phyloP scores from a whole-genome alignment of 2,888 invertebrate species.

The Lasioglossum pauxillum region DNA sequence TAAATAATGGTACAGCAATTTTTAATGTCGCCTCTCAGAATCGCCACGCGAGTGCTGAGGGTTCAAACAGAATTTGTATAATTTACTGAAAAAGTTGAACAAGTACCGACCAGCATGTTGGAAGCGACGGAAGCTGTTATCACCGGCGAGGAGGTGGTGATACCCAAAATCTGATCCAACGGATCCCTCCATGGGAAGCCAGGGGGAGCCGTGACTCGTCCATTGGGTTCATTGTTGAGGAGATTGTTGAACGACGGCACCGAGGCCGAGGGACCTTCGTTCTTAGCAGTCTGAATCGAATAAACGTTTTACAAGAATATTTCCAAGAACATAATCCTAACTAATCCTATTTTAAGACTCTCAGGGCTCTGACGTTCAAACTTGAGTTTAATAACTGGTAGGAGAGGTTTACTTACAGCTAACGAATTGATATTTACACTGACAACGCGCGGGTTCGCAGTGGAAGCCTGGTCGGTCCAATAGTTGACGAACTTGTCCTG shows the following conservation, averaged over 20 bases:
- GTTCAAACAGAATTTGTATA: no score
- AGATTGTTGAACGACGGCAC: slow-evolving; percentile 75
- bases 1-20: no score
- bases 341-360: no score
- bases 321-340: background rate
- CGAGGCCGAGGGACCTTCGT: slow-evolving; percentile 70
- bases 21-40: no score
- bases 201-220: slow-evolving; percentile 76
- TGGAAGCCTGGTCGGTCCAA: slow-evolving; percentile 77
- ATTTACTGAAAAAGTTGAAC: no score
- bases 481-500: slow-evolving; percentile 83
- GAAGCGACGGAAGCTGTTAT: slow-evolving; percentile 80
- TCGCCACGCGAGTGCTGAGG: no score
- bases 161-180: slow-evolving; percentile 82
- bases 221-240: slow-evolving; percentile 70
- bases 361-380: background rate
- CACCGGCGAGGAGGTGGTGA: slow-evolving; percentile 79
- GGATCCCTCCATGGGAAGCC: slow-evolving; percentile 83
- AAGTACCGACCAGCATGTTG: slow-evolving; percentile 77
- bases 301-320: background rate
- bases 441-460: slow-evolving; percentile 77
- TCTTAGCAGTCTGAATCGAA: slow-evolving; percentile 72
- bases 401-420: slow-evolving; percentile 76
- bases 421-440: slow-evolving; percentile 81
- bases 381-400: background rate